phyloP scores from a whole-genome alignment of 2,797 vertebrate genomes.

The Kryptopterus vitreolus region DNA sequence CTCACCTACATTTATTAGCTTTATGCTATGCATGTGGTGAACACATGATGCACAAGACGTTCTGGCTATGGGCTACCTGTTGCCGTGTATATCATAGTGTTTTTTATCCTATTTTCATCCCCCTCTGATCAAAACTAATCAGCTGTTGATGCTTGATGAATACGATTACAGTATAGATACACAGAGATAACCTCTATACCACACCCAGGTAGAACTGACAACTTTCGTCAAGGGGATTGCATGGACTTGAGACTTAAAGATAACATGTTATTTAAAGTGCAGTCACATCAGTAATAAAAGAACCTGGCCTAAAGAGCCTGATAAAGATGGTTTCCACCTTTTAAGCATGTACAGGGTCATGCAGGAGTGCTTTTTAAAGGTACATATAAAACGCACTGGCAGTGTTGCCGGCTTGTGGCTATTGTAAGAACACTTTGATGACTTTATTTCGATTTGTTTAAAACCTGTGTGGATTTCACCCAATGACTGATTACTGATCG shows the following conservation, averaged over 20 bases:
- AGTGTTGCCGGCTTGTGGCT: not conserved
- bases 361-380: not conserved
- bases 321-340: not conserved
- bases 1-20: not conserved
- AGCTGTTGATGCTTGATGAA: not conserved
- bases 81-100: not conserved
- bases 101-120: not conserved
- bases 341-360: not conserved
- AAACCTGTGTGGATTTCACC: too few relatives aligned
- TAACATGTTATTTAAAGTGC: conserved; percentile 32
- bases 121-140: too few relatives aligned
- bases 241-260: conserved; percentile 44
- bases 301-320: not conserved
- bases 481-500: not conserved
- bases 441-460: not conserved
- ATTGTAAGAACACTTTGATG: not conserved
- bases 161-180: not conserved
- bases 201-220: conserved; percentile 20
- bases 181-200: not conserved
- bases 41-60: not conserved
- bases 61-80: too few relatives aligned
- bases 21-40: not conserved
- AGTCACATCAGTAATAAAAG: not conserved
- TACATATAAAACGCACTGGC: not conserved
- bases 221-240: conserved; percentile 40